Evolutionary conservation across 2,888 invertebrate species (phyloP), one percentile per base, ranked within the genome.

Genomic region (Drosophila paranaensis): DNA sequence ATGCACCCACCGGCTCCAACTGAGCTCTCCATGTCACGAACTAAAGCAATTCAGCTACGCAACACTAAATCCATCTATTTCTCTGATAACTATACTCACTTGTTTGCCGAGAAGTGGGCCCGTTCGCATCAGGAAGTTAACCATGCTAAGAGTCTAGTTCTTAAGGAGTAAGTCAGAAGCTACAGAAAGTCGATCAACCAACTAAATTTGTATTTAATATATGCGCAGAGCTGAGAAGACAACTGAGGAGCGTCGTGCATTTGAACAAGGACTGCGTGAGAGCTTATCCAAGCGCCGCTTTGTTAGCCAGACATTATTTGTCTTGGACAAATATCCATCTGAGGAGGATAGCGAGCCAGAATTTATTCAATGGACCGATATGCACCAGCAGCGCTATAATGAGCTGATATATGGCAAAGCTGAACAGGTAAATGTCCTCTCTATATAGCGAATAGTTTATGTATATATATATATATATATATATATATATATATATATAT

Each of bases 281-380:
- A 93, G 81, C 92, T 93, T 92, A 50, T 93, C 83, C 5, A 78
- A 83, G 5, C 82, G 82, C 9, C 81, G 86, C 48, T 64, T 53
- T 9, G 93, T 90, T 79, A 69, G 86, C 5, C 89, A 90, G 54
- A 85, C 91, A 30, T 58, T 91, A 1, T 82, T 93, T 92, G 72
- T 94, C 83, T 76, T 95, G 89, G 94, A 95, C 90, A 76, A 94
- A 91, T 92, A 94, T 90, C 92, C 25, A n/a, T 91, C 92, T 86
- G 72, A 93, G 81, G 91, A 94, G 90, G 93, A 95, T 90, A 92
- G 93, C 62, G 92, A 92, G 51, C 93, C 94, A 0, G 91, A 93
- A 75, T 91, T 96, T 43, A 95, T 95, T 0, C 94, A 94, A 58
- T 91, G 97, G n/a, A 95, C 95, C 0, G 93, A 94, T 0, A 95